phyloP scores from a whole-genome alignment of 2,888 invertebrate genomes.

The Callimorpha dominula region DNA sequence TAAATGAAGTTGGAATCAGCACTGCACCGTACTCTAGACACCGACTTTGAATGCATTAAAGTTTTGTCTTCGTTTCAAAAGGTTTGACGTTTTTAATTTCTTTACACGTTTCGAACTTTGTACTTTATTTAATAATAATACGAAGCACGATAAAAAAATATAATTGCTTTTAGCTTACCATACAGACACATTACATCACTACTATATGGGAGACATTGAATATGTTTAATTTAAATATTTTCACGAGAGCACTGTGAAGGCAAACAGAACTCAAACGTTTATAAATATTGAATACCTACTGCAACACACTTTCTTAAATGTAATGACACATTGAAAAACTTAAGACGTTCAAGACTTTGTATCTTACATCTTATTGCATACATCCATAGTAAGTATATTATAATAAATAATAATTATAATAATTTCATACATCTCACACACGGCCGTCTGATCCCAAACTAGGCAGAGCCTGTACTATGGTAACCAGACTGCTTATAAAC shows the following conservation, averaged over 20 bases:
- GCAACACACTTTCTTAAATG: slow-evolving; percentile 6
- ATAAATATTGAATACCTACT: slow-evolving; percentile 17
- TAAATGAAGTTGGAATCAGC: slow-evolving; percentile 69
- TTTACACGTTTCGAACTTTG: slow-evolving; percentile 22
- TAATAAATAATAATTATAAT: too few species aligned
- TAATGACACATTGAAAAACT: background rate
- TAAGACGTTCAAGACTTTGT: background rate
- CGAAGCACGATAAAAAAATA: slow-evolving; percentile 11
- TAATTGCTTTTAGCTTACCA: background rate
- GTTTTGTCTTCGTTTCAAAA: slow-evolving; percentile 20
- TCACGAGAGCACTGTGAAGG: slow-evolving; percentile 10
- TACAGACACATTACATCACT: slow-evolving; percentile 1
- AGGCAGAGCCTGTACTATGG: too few species aligned
- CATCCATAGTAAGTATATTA: background rate
- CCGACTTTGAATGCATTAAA: slow-evolving; percentile 36
- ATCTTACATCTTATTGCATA: background rate
- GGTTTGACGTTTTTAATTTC: slow-evolving; percentile 25
- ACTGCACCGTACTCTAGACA: slow-evolving; percentile 29
- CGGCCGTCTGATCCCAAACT: too few species aligned
- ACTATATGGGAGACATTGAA: slow-evolving; percentile 22
- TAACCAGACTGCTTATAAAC: too few species aligned
- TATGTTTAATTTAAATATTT: slow-evolving; percentile 22
- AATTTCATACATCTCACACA: too few species aligned
- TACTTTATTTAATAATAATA: slow-evolving; percentile 14
- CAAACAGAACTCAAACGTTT: slow-evolving; percentile 15